phyloP scores from a whole-genome alignment of 2,888 invertebrate species.

The Strigamia crassipes region DNA sequence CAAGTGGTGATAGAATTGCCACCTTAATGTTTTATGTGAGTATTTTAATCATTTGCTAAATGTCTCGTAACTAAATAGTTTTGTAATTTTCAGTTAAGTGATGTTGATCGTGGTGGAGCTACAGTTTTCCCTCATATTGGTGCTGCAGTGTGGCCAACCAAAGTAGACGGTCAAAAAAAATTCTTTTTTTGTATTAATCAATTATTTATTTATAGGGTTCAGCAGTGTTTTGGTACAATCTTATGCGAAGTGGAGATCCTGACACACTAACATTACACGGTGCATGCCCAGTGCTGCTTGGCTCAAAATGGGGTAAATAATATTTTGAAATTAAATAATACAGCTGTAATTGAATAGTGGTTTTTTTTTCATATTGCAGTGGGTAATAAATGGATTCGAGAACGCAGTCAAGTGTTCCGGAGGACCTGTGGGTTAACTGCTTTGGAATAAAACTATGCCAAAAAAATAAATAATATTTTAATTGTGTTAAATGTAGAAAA shows the following conservation, averaged over 20 bases:
- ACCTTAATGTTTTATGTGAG: slow-evolving; percentile 56
- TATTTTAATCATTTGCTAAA: neutral
- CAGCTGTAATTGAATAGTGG: neutral
- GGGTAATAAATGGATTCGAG: slow-evolving; percentile 8
- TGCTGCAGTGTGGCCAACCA: slow-evolving; percentile 53
- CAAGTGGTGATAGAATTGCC: slow-evolving; percentile 52
- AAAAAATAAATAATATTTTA: neutral
- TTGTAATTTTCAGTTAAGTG: slow-evolving; percentile 51
- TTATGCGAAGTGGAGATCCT: slow-evolving; percentile 58
- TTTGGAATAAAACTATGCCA: neutral
- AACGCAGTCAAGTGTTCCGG: neutral
- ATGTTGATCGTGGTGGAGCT: slow-evolving; percentile 55
- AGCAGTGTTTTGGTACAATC: slow-evolving; percentile 62
- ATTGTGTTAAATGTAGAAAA: too few species aligned
- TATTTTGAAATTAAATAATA: neutral
- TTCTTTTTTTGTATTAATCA: neutral
- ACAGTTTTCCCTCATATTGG: slow-evolving; percentile 56
- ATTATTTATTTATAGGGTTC: too few species aligned
- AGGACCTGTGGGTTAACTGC: neutral
- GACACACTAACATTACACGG: slow-evolving; percentile 60
- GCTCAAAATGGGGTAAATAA: slow-evolving; percentile 60
- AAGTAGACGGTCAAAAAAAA: slow-evolving; percentile 36
- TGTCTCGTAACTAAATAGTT: neutral
- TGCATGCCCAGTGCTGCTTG: slow-evolving; percentile 62
- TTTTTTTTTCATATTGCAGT: neutral